These are phyloP conservation scores for Neodontobutis hainanensis DNA, from an alignment of 2,113 vertebrate species.

Conservation along the genomic window DNA sequence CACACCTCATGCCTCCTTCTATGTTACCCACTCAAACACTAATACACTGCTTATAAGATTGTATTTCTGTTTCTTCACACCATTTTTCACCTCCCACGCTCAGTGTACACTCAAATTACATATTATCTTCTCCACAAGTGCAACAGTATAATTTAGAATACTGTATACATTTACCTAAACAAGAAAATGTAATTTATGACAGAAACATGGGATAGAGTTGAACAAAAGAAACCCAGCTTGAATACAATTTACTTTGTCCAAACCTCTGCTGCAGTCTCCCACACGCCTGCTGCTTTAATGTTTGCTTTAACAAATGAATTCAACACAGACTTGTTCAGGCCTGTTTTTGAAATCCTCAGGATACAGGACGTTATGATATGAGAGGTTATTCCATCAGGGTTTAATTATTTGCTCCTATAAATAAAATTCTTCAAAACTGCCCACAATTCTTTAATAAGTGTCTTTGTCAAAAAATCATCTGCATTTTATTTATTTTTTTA, in stretches of 20 bases:
- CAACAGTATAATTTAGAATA: not conserved
- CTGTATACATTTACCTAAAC: too few relatives aligned
- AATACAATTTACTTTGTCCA: not conserved
- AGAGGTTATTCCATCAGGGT: too few relatives aligned
- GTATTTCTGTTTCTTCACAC: slow-evolving; percentile 50
- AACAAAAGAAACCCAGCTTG: not conserved
- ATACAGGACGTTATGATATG: too few relatives aligned
- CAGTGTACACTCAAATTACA: slow-evolving; percentile 30
- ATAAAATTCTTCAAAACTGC: too few relatives aligned
- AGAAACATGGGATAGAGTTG: not conserved
- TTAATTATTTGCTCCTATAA: too few relatives aligned
- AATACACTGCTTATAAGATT: slow-evolving; percentile 24
- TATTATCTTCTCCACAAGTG: slow-evolving; percentile 3
- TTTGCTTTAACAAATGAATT: not conserved
- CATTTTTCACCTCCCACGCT: slow-evolving; percentile 44
- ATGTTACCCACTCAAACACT: slow-evolving; percentile 15
- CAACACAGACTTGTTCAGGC: not conserved
- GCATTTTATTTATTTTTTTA: too few relatives aligned
- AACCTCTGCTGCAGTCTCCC: not conserved
- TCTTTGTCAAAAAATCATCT: too few relatives aligned
- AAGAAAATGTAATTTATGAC: not conserved
- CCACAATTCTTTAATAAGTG: too few relatives aligned
- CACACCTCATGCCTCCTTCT: slow-evolving; percentile 3
- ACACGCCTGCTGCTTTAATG: not conserved
- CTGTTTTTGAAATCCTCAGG: not conserved